A percentile compares a stretch with the other conserved stretches of the same genome.
These are phyloP conservation scores for Littorina saxatilis DNA, from an alignment of 1,140 invertebrate species.

Conservation along the genomic window DNA sequence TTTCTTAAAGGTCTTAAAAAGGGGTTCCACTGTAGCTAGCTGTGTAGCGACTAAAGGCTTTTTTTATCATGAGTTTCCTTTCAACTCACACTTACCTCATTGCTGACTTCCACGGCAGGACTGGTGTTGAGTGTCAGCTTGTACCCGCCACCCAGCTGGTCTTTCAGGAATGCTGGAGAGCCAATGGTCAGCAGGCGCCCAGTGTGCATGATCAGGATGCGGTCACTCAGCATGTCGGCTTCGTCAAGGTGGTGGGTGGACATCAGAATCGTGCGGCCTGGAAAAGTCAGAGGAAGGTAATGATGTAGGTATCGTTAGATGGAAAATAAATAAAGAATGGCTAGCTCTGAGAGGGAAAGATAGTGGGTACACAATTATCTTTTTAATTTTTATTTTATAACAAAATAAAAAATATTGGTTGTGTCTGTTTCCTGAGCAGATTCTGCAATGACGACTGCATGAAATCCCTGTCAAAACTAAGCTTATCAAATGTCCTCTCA, in stretches of 20 bases:
- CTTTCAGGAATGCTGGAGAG: slow-evolving; percentile 70
- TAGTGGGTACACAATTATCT: no score
- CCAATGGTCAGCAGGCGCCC: slow-evolving; percentile 69
- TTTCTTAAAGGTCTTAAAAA: no score
- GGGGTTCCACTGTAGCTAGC: no score
- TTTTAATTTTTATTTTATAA: no score
- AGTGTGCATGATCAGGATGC: slow-evolving; percentile 77
- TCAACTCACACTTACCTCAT: background rate
- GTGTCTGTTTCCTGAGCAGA: background rate
- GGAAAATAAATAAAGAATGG: no score
- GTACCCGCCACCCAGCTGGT: slow-evolving; percentile 78
- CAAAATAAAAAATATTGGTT: background rate
- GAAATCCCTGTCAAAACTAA: no score
- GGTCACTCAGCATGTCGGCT: slow-evolving; percentile 77
- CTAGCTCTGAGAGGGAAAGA: no score
- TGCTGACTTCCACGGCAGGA: slow-evolving; percentile 16
- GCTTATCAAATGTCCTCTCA: no score
- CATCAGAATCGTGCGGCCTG: slow-evolving; percentile 76
- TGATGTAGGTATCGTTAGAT: no score
- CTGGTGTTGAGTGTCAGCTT: slow-evolving; percentile 73
- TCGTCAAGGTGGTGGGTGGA: slow-evolving; percentile 79
- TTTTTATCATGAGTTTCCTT: no score
- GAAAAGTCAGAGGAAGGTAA: background rate
- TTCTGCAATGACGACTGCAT: no score
- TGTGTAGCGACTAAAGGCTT: no score